phyloP scores from a whole-genome alignment of 1,140 invertebrate genomes.

The Ooceraea biroi region DNA sequence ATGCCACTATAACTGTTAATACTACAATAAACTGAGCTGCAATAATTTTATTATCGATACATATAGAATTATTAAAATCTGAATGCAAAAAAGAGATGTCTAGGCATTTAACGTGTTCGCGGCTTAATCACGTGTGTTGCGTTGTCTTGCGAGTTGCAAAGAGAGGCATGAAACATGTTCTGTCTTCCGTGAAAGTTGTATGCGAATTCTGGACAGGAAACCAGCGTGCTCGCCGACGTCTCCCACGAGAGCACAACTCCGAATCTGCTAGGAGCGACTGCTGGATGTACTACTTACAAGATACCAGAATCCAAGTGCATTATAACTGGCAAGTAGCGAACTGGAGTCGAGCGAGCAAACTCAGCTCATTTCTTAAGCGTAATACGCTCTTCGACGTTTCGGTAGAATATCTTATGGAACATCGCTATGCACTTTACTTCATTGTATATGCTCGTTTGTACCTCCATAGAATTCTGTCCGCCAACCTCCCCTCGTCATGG shows the following conservation, averaged over 20 bases:
- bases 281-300: conserved; percentile 56
- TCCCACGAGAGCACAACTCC: conserved; percentile 46
- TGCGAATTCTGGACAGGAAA: conserved; percentile 60
- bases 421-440: conserved; percentile 54
- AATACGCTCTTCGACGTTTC: conserved; percentile 58
- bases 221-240: conserved; percentile 12
- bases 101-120: not conserved
- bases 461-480: conserved; percentile 29
- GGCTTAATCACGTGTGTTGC: conserved; percentile 2
- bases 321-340: conserved; percentile 61
- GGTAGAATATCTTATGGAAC: conserved; percentile 54
- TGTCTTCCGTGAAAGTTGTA: conserved; percentile 52
- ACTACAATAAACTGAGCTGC: no score
- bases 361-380: conserved; percentile 69
- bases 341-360: conserved; percentile 57
- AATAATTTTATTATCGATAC: no score
- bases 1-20: no score
- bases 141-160: not conserved
- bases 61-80: not conserved
- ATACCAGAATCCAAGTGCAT: conserved; percentile 63
- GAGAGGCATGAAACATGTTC: conserved; percentile 26
- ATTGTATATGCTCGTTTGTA: conserved; percentile 60
- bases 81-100: not conserved
- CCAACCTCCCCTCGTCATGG: conserved; percentile 4
- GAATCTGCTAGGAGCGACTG: conserved; percentile 39